Evolutionary conservation across 2,888 invertebrate genomes (phyloP), one percentile per base, ranked within the genome.

Genomic region (Pachymerium ferrugineum): DNA sequence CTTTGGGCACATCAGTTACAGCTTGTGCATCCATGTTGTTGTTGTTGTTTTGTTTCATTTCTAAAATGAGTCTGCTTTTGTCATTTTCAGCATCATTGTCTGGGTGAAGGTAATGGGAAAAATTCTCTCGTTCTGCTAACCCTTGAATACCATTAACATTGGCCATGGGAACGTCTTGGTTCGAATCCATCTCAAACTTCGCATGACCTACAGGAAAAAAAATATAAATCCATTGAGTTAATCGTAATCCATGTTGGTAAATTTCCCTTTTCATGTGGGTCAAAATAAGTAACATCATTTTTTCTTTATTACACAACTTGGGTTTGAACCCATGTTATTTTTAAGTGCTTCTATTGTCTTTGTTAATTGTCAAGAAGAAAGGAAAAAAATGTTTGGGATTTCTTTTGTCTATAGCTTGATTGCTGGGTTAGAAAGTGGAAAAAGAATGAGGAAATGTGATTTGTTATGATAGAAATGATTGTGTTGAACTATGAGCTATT

Each of bases 71-170:
- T n/a, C 28, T 62, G 62, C 62, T 62, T 62, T 62, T 62, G 62
- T 62, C 62, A 28, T 10, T 47, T 5, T 14, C 16, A 8, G 8
- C 47, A 47, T 62, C 62, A 62, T 62, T 62, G 62, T 62, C 62
- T 62, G 62, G 62, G 62, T 62, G 62, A 62, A 62, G 62, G 62
- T 62, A 62, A 62, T 62, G 62, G 4, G 62, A 62, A 62, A n/a
- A 25, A 62, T 62, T 62, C 62, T 28, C 62, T 62, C 28, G 62
- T 28, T 62, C 62, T 62, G 1, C 28, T 62, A 62, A 62, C 28
- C 62, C 62, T 28, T 28, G 62, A 10, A 3, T 2, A 28, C 28
- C 28, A 62, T 62, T 62, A 62, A 62, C 62, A 62, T 62, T 62
- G 62, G 62, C 62, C 62, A 62, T 62, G 62, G 62, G 62, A 62